phyloP scores from a whole-genome alignment of 1,140 invertebrate genomes.

The Euschistus heros region DNA sequence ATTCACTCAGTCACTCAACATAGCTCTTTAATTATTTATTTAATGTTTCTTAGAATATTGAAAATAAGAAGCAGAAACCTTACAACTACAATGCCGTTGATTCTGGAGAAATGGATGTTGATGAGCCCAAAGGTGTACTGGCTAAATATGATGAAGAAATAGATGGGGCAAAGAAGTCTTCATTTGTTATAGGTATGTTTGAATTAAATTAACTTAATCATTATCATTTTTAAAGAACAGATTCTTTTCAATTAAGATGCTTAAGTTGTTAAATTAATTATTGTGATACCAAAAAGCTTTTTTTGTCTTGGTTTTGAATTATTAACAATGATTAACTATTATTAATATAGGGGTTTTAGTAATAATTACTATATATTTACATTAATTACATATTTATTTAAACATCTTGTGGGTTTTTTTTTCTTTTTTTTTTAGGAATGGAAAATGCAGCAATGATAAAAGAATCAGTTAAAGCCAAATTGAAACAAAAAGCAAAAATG shows the following conservation, averaged over 20 bases:
- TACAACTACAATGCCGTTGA: conserved; percentile 73
- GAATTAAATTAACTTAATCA: not conserved
- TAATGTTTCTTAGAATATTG: conserved; percentile 52
- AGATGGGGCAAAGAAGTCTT: conserved; percentile 60
- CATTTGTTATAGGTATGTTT: conserved; percentile 62
- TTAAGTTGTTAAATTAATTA: too few species aligned
- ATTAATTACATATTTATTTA: not conserved
- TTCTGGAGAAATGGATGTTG: conserved; percentile 74
- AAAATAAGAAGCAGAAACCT: conserved; percentile 72
- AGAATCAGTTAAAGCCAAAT: conserved; percentile 31
- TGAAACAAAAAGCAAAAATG: conserved; percentile 47
- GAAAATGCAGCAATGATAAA: conserved; percentile 35
- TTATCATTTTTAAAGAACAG: too few species aligned
- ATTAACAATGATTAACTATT: too few species aligned
- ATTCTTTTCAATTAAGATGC: too few species aligned
- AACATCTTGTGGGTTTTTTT: conserved; percentile 10
- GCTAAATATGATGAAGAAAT: conserved; percentile 96
- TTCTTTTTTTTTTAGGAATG: conserved; percentile 37
- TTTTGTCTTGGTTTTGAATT: too few species aligned
- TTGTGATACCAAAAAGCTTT: too few species aligned
- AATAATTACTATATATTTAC: conserved; percentile 4
- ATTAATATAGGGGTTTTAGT: too few species aligned
- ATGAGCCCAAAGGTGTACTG: conserved; percentile 64
- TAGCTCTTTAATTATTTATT: too few species aligned
- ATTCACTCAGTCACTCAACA: too few species aligned